Evolutionary conservation across 2,888 invertebrate species (phyloP).

Genomic region (Drosophila hamatofila): DNA sequence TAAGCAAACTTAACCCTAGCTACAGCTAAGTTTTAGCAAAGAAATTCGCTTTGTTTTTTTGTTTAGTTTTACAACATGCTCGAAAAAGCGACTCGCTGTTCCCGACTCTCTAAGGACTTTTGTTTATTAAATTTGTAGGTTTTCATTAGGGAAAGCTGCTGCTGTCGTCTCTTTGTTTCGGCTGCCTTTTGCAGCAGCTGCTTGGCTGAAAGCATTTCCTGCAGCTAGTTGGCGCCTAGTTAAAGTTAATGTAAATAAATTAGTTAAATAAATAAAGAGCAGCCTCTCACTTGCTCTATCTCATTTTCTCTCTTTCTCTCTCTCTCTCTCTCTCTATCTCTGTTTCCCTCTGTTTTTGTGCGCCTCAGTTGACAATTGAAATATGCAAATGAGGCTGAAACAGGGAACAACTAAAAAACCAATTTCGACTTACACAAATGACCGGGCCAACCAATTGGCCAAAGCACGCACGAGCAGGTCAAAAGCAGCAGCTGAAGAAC

Average conservation of each 20-base stretch:
- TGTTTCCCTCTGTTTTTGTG: background rate
- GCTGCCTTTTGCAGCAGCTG: slow-evolving; percentile 8
- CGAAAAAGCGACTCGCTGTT: slow-evolving; percentile 3
- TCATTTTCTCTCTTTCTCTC: background rate
- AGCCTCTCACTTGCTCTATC: background rate
- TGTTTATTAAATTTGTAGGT: slow-evolving; percentile 61
- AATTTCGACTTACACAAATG: slow-evolving; percentile 41
- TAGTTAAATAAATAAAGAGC: slow-evolving; percentile 57
- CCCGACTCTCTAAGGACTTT: slow-evolving; percentile 23
- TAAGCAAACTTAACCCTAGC: background rate
- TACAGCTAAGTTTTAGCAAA: background rate
- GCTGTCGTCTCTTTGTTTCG: background rate
- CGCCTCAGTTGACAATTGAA: slow-evolving; percentile 46
- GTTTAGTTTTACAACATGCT: slow-evolving; percentile 16
- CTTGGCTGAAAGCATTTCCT: background rate
- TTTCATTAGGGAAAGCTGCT: slow-evolving; percentile 44
- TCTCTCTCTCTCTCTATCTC: background rate
- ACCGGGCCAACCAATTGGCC: slow-evolving; percentile 42
- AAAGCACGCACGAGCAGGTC: slow-evolving; percentile 63
- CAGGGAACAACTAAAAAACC: slow-evolving; percentile 15
- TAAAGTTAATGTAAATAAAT: slow-evolving; percentile 61
- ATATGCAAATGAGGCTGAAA: slow-evolving; percentile 63
- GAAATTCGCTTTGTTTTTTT: background rate
- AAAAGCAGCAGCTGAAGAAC: slow-evolving; percentile 1
- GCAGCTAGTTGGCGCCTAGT: slow-evolving; percentile 44